phyloP scores from a whole-genome alignment of 2,113 vertebrate genomes.

The Paralichthys olivaceus region DNA sequence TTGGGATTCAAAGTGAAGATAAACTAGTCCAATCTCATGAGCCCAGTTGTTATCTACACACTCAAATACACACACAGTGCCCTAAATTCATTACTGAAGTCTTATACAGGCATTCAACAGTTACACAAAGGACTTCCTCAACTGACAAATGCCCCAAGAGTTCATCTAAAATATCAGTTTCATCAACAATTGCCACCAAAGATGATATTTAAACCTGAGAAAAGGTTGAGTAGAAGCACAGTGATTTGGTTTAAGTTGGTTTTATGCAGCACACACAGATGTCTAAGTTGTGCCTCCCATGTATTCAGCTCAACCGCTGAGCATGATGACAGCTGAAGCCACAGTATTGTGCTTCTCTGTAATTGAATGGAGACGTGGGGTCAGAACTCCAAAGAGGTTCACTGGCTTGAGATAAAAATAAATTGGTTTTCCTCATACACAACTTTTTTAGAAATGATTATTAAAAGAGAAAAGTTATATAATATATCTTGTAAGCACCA shows the following conservation, averaged over 20 bases:
- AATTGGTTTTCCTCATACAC: slow-evolving; percentile 38
- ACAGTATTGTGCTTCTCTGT: slow-evolving; percentile 30
- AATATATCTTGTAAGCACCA: slow-evolving; percentile 55
- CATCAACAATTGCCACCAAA: slow-evolving; percentile 29
- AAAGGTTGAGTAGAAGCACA: background rate
- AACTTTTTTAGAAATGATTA: slow-evolving; percentile 25
- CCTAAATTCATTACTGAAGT: slow-evolving; percentile 36
- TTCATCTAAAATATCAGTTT: slow-evolving; percentile 44
- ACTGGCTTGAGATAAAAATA: slow-evolving; percentile 43
- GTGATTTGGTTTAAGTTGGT: slow-evolving; percentile 34
- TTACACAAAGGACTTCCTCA: slow-evolving; percentile 31
- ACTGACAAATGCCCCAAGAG: slow-evolving; percentile 5
- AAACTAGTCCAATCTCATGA: slow-evolving; percentile 60
- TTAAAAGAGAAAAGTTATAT: slow-evolving; percentile 46
- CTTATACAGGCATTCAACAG: slow-evolving; percentile 6
- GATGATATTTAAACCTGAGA: background rate
- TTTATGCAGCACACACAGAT: slow-evolving; percentile 18
- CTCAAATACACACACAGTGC: background rate
- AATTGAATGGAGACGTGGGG: slow-evolving; percentile 60
- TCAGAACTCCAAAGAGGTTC: slow-evolving; percentile 62
- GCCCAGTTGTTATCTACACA: slow-evolving; percentile 34
- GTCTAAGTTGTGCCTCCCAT: background rate
- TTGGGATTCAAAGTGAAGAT: slow-evolving; percentile 62
- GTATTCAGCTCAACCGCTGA: slow-evolving; percentile 13
- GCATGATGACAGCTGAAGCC: slow-evolving; percentile 29